phyloP scores from a whole-genome alignment of 2,888 invertebrate species.

The Adelognathus sp. region DNA sequence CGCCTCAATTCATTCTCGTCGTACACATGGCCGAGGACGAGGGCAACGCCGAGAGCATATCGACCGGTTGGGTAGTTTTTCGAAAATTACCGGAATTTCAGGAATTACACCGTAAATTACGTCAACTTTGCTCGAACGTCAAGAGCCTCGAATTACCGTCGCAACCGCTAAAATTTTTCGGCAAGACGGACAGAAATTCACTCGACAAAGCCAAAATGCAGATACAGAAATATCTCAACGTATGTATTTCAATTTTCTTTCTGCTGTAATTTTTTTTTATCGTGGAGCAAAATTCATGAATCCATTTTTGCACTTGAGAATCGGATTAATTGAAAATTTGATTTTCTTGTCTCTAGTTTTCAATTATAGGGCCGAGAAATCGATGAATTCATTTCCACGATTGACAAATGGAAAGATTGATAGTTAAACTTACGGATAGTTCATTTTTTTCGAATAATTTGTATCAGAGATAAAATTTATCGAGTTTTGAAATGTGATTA shows the following conservation, averaged over 20 bases:
- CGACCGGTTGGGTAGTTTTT: slow-evolving; percentile 87
- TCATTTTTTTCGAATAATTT: no score
- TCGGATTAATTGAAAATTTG: no score
- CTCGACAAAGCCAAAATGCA: slow-evolving; percentile 91
- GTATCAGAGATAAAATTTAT: no score
- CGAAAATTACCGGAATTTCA: slow-evolving; percentile 86
- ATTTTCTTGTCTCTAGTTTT: no score
- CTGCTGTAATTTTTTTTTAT: not conserved
- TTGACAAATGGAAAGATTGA: no score
- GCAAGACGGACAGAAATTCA: slow-evolving; percentile 90
- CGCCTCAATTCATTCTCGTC: slow-evolving; percentile 89
- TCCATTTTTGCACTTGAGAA: no score
- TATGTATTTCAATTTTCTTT: slow-evolving; percentile 79
- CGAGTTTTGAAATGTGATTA: no score
- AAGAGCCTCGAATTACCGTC: slow-evolving; percentile 92
- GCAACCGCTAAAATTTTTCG: slow-evolving; percentile 91
- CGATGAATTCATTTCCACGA: no score
- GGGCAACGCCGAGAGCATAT: slow-evolving; percentile 84
- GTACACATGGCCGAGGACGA: slow-evolving; percentile 89
- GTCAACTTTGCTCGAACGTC: slow-evolving; percentile 91
- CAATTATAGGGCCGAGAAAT: no score
- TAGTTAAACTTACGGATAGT: no score
- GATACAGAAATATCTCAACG: slow-evolving; percentile 93
- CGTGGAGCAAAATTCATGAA: no score
- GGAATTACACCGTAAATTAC: slow-evolving; percentile 91